These are phyloP conservation scores for Subacronicta megacephala DNA, from an alignment of 2,888 invertebrate genomes.

Conservation along the genomic window DNA sequence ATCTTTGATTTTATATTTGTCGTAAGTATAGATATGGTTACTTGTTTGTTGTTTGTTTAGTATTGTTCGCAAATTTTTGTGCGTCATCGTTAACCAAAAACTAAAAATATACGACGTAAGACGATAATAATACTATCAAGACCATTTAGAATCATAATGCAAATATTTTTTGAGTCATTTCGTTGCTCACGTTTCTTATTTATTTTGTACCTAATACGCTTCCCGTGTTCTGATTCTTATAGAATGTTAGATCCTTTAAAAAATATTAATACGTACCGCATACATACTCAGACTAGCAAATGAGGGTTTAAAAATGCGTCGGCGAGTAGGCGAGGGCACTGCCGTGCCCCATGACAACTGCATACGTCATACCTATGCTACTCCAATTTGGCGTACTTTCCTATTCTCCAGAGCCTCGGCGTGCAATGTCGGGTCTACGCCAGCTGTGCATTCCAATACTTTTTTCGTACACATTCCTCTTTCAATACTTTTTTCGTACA, in stretches of 20 bases:
- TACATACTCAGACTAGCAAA: too few species aligned
- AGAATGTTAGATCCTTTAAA: too few species aligned
- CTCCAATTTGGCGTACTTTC: slow-evolving; percentile 55
- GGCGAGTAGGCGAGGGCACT: too few species aligned
- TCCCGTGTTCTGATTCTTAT: too few species aligned
- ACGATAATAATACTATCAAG: slow-evolving; percentile 23
- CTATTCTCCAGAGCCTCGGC: slow-evolving; percentile 62
- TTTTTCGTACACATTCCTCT: slow-evolving; percentile 72
- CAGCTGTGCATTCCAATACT: slow-evolving; percentile 86
- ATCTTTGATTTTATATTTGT: too few species aligned
- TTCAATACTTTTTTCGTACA: slow-evolving; percentile 73
- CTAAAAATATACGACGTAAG: slow-evolving; percentile 29
- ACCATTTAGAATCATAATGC: slow-evolving; percentile 18
- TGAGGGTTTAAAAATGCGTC: background rate
- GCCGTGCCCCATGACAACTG: rapidly evolving
- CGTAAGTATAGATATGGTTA: too few species aligned
- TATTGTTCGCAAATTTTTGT: slow-evolving; percentile 29
- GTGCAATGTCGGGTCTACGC: slow-evolving; percentile 82
- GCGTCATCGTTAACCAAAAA: slow-evolving; percentile 47
- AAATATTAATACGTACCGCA: too few species aligned
- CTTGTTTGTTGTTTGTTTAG: too few species aligned
- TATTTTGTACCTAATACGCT: too few species aligned
- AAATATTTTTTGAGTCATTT: slow-evolving; percentile 27
- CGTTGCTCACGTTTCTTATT: background rate
- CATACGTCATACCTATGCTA: slow-evolving; percentile 9